Evolutionary conservation across 2,888 invertebrate genomes (phyloP).

Genomic region (Aporophyla nigra): DNA sequence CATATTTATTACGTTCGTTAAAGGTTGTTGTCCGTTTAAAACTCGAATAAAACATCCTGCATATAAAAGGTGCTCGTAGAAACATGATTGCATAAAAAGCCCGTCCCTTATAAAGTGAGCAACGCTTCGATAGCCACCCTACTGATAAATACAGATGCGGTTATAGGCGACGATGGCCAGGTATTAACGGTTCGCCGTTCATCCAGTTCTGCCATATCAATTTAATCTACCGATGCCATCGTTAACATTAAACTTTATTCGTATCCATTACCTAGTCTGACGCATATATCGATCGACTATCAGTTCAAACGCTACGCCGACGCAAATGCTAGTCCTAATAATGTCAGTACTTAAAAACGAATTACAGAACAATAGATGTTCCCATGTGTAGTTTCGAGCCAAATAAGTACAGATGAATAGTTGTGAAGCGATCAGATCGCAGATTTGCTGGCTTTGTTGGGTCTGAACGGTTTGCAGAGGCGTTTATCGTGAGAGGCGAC

Average conservation of each 20-base stretch:
- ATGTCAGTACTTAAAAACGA: conserved; percentile 69
- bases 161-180: conserved; percentile 50
- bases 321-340: conserved; percentile 57
- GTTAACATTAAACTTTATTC: conserved; percentile 54
- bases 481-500: conserved; percentile 85
- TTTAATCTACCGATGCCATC: conserved; percentile 46
- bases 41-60: conserved; percentile 53
- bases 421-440: conserved; percentile 70
- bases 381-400: conserved; percentile 68
- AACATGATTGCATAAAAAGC: conserved; percentile 59
- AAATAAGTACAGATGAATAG: conserved; percentile 72
- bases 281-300: conserved; percentile 47
- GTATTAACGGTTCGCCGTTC: conserved; percentile 49
- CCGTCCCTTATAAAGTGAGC: conserved; percentile 58
- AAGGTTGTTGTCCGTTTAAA: conserved; percentile 55
- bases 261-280: conserved; percentile 51
- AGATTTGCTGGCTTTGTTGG: conserved; percentile 71
- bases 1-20: conserved; percentile 47
- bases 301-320: conserved; percentile 47
- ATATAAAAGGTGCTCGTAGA: conserved; percentile 51
- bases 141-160: conserved; percentile 58
- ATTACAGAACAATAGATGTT: conserved; percentile 72
- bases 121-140: conserved; percentile 67
- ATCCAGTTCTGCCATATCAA: conserved; percentile 53
- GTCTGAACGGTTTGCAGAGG: conserved; percentile 75